Base-by-base conservation (phyloP, 2,113 vertebrate species). In the Sarotherodon lohbergeri region DNA sequence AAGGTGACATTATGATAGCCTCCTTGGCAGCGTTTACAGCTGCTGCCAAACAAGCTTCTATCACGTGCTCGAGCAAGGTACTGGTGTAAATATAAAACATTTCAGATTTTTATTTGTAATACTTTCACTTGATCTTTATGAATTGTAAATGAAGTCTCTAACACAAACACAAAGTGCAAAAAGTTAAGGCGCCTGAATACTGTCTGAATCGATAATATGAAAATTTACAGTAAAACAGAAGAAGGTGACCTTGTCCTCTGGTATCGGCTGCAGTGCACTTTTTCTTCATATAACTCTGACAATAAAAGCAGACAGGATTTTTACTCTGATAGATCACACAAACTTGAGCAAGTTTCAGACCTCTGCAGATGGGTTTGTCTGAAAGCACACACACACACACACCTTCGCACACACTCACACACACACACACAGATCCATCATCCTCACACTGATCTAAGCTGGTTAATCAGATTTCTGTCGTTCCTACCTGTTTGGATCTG, bases 381-480 rank as follows among this genome's bases (percentile, higher is more conserved):
- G 55, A 34, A 73, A 32, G 19, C 48, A 56, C 61, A 19, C 80
- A 81, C 50, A 54, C 80, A 73, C 61, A 57, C n/a, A 27, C 83
- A 80, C 78, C 10, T 39, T 39, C 4, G 1, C 34, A 39, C 61
- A 36, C 83, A 82, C 57, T 16, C 5, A 1, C 63, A 1, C 32
- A n/a, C 29, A 66, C 82, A 73, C 81, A 52, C 61, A 76, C 79
- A 46, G 5, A 80, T 79, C 79, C 22, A 27, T 66, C 90, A 46
- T 73, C 82, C 84, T 90, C 83, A 52, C 76, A 36, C 90, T 46
- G 71, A 91, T 90, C 80, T 85, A 39, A 88, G 84, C 86, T 79
- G 84, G 41, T 90, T 89, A 93, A 85, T 89, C 87, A 88, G 90
- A 89, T 93, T 86, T 83, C 83, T 87, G 83, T 54, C 27, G 32